Evolutionary conservation across 2,113 vertebrate species (phyloP).

Genomic region (Xyrauchen texanus): DNA sequence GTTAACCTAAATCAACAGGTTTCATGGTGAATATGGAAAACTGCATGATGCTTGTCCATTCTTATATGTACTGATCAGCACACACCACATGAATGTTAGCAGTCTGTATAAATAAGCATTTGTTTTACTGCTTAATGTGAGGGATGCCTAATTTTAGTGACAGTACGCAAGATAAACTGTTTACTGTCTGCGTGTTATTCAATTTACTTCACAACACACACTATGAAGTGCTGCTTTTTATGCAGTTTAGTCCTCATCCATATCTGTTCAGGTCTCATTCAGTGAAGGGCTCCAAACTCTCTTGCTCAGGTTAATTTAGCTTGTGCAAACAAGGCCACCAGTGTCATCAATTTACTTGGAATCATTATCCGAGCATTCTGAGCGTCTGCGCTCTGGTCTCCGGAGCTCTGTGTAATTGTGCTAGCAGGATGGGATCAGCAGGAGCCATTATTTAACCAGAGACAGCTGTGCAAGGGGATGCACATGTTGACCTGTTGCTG

Average conservation of each 20-base stretch:
- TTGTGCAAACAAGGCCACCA: slow-evolving; percentile 55
- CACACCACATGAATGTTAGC: not conserved
- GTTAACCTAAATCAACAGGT: slow-evolving; percentile 27
- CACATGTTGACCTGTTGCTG: slow-evolving; percentile 58
- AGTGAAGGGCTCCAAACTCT: slow-evolving; percentile 28
- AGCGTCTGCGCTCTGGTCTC: slow-evolving; percentile 55
- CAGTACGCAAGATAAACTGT: slow-evolving; percentile 5
- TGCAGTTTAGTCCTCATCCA: slow-evolving; percentile 31
- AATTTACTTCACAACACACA: slow-evolving; percentile 1
- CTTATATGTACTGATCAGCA: not conserved
- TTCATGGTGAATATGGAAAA: not conserved
- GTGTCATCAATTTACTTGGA: slow-evolving; percentile 62
- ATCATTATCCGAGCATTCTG: slow-evolving; percentile 60
- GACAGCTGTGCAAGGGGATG: slow-evolving; percentile 51
- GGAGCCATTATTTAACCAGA: slow-evolving; percentile 59
- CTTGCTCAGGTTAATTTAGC: slow-evolving; percentile 55
- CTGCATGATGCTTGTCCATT: not conserved
- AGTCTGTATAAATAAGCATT: not conserved
- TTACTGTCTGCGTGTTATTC: not conserved
- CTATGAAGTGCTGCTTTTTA: slow-evolving; percentile 9
- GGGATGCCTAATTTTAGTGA: not conserved
- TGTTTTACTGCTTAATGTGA: slow-evolving; percentile 9
- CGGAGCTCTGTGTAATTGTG: slow-evolving; percentile 61
- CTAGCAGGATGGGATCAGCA: slow-evolving; percentile 63
- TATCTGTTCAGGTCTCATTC: slow-evolving; percentile 34